Conservation (phyloP, 2,888 invertebrate species). For the Cheilosia vernalis region DNA sequence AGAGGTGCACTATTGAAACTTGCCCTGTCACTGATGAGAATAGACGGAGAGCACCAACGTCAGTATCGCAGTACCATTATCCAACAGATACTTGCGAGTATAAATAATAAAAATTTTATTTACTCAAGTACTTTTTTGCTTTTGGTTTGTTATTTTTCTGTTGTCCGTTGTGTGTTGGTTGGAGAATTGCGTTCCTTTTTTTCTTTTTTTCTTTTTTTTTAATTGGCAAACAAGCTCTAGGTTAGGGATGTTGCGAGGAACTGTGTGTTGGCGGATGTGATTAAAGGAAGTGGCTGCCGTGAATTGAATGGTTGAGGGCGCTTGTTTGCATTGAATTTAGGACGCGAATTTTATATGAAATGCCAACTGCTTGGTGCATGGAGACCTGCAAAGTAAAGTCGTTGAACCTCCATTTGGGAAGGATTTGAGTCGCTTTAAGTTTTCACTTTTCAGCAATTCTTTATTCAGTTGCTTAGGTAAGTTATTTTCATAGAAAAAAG, state of each 20-base stretch:
- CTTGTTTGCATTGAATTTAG: neutral
- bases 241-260: neutral
- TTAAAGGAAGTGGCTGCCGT: conserved; percentile 6
- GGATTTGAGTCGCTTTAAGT: too few relatives aligned
- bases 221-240: conserved; percentile 15
- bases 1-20: conserved; percentile 58
- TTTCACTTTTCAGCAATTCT: too few relatives aligned
- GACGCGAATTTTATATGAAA: neutral
- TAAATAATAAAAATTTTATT: conserved; percentile 65
- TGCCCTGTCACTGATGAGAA: conserved; percentile 46
- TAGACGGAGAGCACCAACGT: conserved; percentile 1
- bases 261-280: conserved; percentile 8
- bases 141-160: conserved; percentile 49
- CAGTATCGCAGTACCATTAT: conserved; percentile 7
- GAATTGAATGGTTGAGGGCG: neutral
- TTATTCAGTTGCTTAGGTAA: too few relatives aligned
- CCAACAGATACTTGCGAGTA: conserved; percentile 52
- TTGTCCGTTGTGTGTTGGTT: conserved; percentile 32
- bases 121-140: conserved; percentile 60
- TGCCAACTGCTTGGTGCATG: neutral
- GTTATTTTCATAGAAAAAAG: neutral
- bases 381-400: neutral
- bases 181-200: conserved; percentile 7
- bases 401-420: neutral
- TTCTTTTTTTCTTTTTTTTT: conserved; percentile 10